Base-by-base conservation (phyloP, 2,113 vertebrate species). In the Stictonetta naevosa region DNA sequence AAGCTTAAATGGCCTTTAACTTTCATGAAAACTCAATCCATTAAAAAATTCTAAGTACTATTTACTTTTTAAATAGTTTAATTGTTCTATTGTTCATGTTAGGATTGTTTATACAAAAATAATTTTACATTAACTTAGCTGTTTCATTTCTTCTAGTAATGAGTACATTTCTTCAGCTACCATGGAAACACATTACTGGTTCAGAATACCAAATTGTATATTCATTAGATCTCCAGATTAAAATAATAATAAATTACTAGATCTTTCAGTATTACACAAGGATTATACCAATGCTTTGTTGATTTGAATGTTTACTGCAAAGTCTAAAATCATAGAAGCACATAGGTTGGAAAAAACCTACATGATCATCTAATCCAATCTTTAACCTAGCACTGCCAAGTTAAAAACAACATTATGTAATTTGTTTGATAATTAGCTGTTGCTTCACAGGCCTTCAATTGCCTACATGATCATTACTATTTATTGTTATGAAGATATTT, bases 401-500 rank as follows among this genome's bases (percentile, higher is more conserved):
- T 48, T 48, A 48, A 48, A 48, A 48, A 52, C 93, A 79, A 87
- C 42, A 67, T 92, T 76, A 90, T 95, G 60, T 88, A 68, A 38
- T 89, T 78, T 77, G 52, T 55, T 44, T 95, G 29, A 78, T 83
- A 86, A 90, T 91, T 88, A 83, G 58, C 31, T 69, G 11, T 63
- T 87, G 48, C 10, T 91, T 95, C 25, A 83, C 62, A 87, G 58
- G 44, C 15, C 84, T 95, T 88, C 46, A 76, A 55, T 83, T 92
- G n/a, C 46, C 29, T 91, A 75, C 83, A 66, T 15, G 58, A 25
- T 91, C 38, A 60, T 91, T 83, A 40, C 4, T 88, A 34, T 17
- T 8, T 38, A 66, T 69, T 85, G 26, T 90, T 94, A 56, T 46
- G 40, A 84, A 77, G 52, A 42, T 73, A 73, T 55, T 66, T 62